Percentiles rank a stretch among this genome's conserved stretches.
phyloP scores from a whole-genome alignment of 2,888 invertebrate genomes.

The Eristalinus aeneus region DNA sequence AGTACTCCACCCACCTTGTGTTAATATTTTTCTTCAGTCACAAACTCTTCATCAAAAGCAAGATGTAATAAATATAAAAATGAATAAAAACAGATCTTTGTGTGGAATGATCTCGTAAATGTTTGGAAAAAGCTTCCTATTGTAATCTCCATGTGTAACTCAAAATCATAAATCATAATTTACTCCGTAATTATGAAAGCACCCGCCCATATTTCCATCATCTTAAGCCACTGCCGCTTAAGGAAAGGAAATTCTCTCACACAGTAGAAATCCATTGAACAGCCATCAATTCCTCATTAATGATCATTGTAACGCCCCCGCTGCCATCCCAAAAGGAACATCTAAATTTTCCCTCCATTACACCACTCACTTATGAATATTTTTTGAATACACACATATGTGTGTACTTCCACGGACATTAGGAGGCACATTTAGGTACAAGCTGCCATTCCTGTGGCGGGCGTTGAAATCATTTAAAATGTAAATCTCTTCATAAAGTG shows the following conservation, averaged over 20 bases:
- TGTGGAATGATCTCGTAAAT: neutral
- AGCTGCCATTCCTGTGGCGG: constrained; percentile 54
- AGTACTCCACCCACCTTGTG: neutral
- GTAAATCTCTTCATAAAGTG: constrained; percentile 73
- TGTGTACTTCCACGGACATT: constrained; percentile 1
- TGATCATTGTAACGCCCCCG: constrained; percentile 39
- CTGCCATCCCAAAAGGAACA: constrained; percentile 13
- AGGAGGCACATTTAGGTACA: constrained; percentile 40
- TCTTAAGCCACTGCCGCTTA: neutral
- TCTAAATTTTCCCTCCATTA: constrained; percentile 32
- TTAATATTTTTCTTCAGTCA: neutral
- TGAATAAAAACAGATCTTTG: neutral
- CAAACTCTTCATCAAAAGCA: neutral
- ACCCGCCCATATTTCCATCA: neutral
- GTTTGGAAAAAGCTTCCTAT: neutral
- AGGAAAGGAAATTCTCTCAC: constrained; percentile 28
- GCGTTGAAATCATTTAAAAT: constrained; percentile 72
- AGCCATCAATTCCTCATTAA: constrained; percentile 57
- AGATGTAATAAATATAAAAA: neutral
- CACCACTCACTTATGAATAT: constrained; percentile 35
- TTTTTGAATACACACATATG: constrained; percentile 24
- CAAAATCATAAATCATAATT: constrained; percentile 19
- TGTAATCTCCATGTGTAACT: neutral
- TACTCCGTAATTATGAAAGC: constrained; percentile 26
- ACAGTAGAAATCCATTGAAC: constrained; percentile 33